These are phyloP conservation scores for Lasius fuliginosus DNA, from an alignment of 2,888 invertebrate genomes.

Conservation along the genomic window DNA sequence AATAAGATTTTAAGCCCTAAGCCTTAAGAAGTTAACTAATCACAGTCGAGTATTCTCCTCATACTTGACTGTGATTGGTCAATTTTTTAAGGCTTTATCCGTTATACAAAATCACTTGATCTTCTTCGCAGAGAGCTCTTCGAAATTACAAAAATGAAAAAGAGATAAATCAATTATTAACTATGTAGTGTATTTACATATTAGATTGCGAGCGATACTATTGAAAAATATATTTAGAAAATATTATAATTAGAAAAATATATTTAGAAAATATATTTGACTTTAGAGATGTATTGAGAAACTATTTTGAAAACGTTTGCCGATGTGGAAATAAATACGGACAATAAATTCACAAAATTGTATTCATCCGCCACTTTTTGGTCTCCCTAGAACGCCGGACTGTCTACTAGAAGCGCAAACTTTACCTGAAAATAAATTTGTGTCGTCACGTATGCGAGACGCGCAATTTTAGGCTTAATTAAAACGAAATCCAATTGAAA, in stretches of 20 bases:
- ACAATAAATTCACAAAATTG: not conserved
- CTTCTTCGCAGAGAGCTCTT: not conserved
- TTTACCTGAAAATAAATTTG: constrained; percentile 13
- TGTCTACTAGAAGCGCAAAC: not conserved
- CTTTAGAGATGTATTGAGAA: not conserved
- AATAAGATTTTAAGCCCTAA: too few species aligned
- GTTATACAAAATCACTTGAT: not conserved
- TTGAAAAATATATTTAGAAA: not conserved
- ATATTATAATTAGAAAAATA: not conserved
- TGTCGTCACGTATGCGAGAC: constrained; percentile 33
- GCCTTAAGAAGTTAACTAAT: too few species aligned
- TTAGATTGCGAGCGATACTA: not conserved
- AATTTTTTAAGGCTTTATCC: not conserved
- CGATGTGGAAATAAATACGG: not conserved
- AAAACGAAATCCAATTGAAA: constrained; percentile 50
- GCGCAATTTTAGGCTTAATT: constrained; percentile 51
- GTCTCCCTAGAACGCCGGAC: not conserved
- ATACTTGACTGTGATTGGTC: too few species aligned
- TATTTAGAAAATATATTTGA: not conserved
- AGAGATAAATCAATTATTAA: not conserved
- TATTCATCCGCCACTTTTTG: not conserved
- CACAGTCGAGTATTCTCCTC: too few species aligned
- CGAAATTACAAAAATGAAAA: not conserved
- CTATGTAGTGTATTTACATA: not conserved
- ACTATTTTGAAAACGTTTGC: not conserved